A percentile compares a stretch with the other conserved stretches of the same genome.
Conservation (phyloP, 2,888 invertebrate species). For the Elegia similella region DNA sequence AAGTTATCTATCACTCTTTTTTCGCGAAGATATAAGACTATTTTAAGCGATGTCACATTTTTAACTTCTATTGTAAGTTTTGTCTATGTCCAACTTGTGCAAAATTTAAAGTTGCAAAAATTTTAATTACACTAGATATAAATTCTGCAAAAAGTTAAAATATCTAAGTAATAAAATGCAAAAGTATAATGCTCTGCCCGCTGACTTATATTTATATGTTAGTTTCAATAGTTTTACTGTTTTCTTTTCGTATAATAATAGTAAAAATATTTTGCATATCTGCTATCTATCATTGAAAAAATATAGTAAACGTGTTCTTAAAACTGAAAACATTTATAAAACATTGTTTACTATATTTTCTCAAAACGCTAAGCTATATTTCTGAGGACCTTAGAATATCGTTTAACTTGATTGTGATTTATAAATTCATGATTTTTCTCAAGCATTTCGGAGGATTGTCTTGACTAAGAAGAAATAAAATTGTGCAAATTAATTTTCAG, state of each 20-base stretch:
- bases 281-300: neutral
- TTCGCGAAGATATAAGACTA: neutral
- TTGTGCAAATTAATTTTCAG: too few species aligned
- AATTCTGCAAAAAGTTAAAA: neutral
- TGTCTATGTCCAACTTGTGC: neutral
- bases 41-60: neutral
- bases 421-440: neutral
- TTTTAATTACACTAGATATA: neutral
- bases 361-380: constrained; percentile 4
- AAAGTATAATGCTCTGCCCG: constrained; percentile 43
- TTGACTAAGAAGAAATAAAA: too few species aligned
- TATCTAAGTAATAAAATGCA: neutral
- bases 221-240: neutral
- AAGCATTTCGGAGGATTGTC: too few species aligned
- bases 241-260: neutral
- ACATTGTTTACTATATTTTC: neutral
- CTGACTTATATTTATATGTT: neutral
- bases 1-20: constrained; percentile 37
- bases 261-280: neutral
- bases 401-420: neutral
- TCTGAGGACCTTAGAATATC: neutral
- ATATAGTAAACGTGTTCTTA: neutral
- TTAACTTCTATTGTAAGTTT: neutral
- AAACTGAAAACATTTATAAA: neutral
- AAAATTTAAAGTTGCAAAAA: neutral